Evolutionary conservation across 1,140 invertebrate genomes (phyloP), one percentile per base, ranked within the genome.

Genomic region (Hylaeus anthracinus): DNA sequence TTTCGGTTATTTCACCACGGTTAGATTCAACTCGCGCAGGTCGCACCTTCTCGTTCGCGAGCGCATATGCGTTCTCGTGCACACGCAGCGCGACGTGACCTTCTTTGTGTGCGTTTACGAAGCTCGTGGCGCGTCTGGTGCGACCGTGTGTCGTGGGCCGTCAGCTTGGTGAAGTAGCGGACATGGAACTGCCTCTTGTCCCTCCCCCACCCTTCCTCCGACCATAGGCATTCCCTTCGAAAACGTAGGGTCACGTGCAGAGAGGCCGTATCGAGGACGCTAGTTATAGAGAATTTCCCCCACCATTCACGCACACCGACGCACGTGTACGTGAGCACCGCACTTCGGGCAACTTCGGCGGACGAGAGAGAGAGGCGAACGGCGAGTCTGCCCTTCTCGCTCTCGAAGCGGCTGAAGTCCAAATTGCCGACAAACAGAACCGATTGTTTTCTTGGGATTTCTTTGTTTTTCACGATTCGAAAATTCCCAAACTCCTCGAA

Each of bases 161-260:
- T 86, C 84, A 79, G 60, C 85, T 83, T 76, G 60, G 63, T 51
- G 15, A 65, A 69, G 72, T 71, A 82, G 74, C 84, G 69, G 53
- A 82, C 82, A 72, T 65, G 58, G 82, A 78, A 84, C 72, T 84
- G 63, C 76, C 81, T 81, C 78, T 70, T 56, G 77, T 81, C 71
- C 67, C 72, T 65, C 84, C 65, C 78, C 67, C 82, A 81, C 79
- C 73, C 78, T 65, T 65, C 74, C 39, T 58, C 64, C 43, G 15
- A 45, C 67, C 77, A 72, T 71, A 65, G 84, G 72, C 76, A 81
- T 88, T 86, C 80, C 84, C 82, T 70, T 84, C 75, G 82, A 75
- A 77, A 81, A 65, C 77, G 5, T 65, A 60, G 64, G 43, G 45
- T 89, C 26, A 26, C 26, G 26, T 26, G 26, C 26, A 26, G 26